Evolutionary conservation across 2,113 vertebrate species (phyloP).

Genomic region (Poeciliopsis turrubarensis): DNA sequence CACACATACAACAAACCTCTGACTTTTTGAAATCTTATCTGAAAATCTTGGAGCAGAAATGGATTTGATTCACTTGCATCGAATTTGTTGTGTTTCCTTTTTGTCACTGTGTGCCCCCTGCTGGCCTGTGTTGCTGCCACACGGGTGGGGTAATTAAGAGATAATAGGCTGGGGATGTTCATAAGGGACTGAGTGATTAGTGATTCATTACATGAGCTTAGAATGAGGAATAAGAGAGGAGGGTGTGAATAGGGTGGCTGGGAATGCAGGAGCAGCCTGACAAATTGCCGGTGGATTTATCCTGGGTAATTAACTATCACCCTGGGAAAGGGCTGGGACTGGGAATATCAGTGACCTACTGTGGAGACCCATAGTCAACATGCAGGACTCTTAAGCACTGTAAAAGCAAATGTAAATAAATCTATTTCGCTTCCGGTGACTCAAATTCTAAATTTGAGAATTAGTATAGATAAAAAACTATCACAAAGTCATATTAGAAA

Average conservation of each 20-base stretch:
- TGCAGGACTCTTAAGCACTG: not conserved
- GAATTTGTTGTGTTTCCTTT: conserved; percentile 11
- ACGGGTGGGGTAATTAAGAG: conserved; percentile 78
- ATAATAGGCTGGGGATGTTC: conserved; percentile 76
- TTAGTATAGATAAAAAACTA: not conserved
- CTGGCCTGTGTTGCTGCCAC: conserved; percentile 48
- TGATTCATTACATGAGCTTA: conserved; percentile 83
- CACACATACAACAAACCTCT: conserved; percentile 24
- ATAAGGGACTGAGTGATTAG: conserved; percentile 76
- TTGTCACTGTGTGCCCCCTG: conserved; percentile 60
- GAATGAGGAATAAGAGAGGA: conserved; percentile 54
- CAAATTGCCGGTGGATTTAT: conserved; percentile 78
- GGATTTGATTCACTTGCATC: not conserved
- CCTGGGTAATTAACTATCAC: conserved; percentile 75
- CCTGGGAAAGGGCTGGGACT: conserved; percentile 50
- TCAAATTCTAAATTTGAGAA: not conserved
- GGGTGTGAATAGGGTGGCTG: conserved; percentile 33
- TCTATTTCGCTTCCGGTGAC: too few species aligned
- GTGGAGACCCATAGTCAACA: conserved; percentile 20
- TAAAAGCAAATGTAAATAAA: not conserved
- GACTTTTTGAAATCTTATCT: conserved; percentile 16
- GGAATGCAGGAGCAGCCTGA: conserved; percentile 61
- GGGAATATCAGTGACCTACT: conserved; percentile 41
- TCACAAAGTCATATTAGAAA: not conserved
- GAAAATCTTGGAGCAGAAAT: not conserved